phyloP scores from a whole-genome alignment of 2,888 invertebrate species.

The Caenorhabditis virilis region DNA sequence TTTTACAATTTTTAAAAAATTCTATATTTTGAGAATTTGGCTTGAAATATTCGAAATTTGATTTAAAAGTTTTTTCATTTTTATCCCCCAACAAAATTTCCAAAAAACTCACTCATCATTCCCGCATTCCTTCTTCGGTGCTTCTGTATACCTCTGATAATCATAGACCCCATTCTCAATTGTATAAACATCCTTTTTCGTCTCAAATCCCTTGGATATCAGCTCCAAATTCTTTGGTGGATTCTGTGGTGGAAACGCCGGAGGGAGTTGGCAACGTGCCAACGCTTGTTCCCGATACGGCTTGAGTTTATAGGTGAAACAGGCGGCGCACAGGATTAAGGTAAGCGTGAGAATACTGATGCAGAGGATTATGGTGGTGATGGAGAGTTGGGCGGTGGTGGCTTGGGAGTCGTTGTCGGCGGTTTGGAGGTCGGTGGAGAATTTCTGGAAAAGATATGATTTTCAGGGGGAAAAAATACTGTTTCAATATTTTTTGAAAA shows the following conservation, averaged over 20 bases:
- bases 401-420: too few species aligned
- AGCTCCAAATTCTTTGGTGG: constrained; percentile 17
- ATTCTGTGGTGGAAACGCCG: constrained; percentile 5
- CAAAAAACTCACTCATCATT: background rate
- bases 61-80: too few species aligned
- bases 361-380: constrained; percentile 7
- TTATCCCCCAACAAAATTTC: too few species aligned
- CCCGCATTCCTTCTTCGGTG: too few species aligned
- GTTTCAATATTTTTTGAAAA: too few species aligned
- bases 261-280: constrained; percentile 4
- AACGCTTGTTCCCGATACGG: constrained; percentile 10
- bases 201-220: constrained; percentile 5
- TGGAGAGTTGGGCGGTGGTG: too few species aligned
- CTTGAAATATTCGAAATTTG: too few species aligned
- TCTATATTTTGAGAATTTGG: too few species aligned
- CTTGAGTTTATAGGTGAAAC: constrained; percentile 13
- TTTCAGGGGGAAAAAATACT: too few species aligned
- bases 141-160: constrained; percentile 18
- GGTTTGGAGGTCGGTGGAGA: too few species aligned
- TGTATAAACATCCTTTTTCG: constrained; percentile 27
- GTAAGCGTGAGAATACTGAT: background rate
- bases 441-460: too few species aligned
- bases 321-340: constrained; percentile 2
- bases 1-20: too few species aligned
- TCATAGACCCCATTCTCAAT: constrained; percentile 13